Base-by-base conservation (phyloP, 2,113 vertebrate species). In the Syrrhaptes paradoxus region DNA sequence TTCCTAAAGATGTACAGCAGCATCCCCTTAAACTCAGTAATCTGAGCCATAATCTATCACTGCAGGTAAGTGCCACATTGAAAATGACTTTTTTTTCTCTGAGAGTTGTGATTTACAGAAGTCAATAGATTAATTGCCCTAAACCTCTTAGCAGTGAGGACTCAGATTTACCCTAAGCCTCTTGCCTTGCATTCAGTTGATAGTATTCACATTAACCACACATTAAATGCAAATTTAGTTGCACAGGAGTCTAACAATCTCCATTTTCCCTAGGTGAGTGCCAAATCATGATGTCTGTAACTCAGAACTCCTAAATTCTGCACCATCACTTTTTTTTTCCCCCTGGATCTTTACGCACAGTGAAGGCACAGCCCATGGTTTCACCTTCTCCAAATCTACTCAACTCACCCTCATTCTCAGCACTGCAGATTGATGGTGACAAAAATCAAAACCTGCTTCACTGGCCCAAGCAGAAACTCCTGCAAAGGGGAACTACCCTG, bases 41-140 rank as follows among this genome's bases (percentile, higher is more conserved):
- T 41, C 75, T 83, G 25, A 89, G 62, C 11, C 61, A 49, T 74
- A 46, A 88, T 90, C 36, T 86, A 73, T 75, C 38, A 89, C 48
- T 58, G 71, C 45, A 85, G 57, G 22, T 67, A 83, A 84, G 15
- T 49, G 72, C 66, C 70, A 72, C 8, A 7, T 36, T 73, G 71
- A 93, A 95, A 95, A 91, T 52, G 36, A 65, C 57, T 3, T 26
- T 68, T 62, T 91, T 68, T 58, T 34, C 52, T 90, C 51, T 92
- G 88, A 96, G 88, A 95, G 76, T 71, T 54, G 25, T 94, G 55
- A 89, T 93, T 91, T 75, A 92, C 68, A 66, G 82, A 92, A 94
- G 82, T 91, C 96, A 93, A 90, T 71, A 92, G 24, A 76, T 68
- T 90, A 94, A 94, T 85, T 62, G 52, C 80, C 75, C 80, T 91